Evolutionary conservation across 2,888 invertebrate species (phyloP), one percentile per base, ranked within the genome.

Genomic region (Blera fallax): DNA sequence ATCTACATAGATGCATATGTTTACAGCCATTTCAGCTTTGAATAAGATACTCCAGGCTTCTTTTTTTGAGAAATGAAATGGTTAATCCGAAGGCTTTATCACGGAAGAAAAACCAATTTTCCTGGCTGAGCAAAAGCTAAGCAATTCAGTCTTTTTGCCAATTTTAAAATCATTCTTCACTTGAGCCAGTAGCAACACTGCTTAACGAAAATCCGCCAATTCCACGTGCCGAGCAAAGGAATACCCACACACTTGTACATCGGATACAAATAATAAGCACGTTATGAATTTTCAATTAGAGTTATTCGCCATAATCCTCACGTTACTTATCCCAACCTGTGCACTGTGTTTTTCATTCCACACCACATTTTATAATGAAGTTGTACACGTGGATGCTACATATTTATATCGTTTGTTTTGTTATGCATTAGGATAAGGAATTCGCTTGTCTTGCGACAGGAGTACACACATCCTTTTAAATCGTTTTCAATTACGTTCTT

Each of bases 221-320:
- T 34, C 16, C 56, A 56, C 37, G 37, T 48, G 18, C 34, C 45
- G 10, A 37, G 48, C 11, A 48, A 34, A 64, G 27, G 7, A 18
- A 48, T 27, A 14, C 58, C 6, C 5, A 48, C n/a, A n/a, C n/a
- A n/a, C n/a, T n/a, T n/a, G n/a, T n/a, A 7, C 7, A 6, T 14
- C 11, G 45, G 5, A 56, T 16, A 16, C 65, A 34, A 37, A 24
- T 34, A 45, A 45, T 37, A 65, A 32, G 56, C 45, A 76, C 56
- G 56, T 76, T 67, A 67, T 67, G 76, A 58, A 76, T 76, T 67
- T 76, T 67, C 65, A 76, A 67, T 76, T 76, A 67, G 76, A 67
- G 27, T 58, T 40, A 58, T 27, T 24, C n/a, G 7, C 21, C 32
- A 32, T 65, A 74, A 74, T 74, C 74, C 67, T 67, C 48, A 40